These are phyloP conservation scores for Lydus trimaculatus DNA, from an alignment of 2,888 invertebrate species.

Conservation along the genomic window DNA sequence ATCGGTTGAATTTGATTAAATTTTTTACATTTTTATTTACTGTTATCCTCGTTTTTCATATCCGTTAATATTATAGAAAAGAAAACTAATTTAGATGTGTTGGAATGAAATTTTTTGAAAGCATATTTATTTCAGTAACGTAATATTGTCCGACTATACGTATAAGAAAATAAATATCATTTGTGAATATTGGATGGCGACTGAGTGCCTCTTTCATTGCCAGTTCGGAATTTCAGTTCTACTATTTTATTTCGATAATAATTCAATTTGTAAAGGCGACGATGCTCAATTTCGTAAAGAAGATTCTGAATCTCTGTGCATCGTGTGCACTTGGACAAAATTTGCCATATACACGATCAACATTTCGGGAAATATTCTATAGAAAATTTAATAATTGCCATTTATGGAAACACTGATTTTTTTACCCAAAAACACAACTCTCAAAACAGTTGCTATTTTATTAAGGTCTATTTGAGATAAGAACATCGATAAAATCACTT, in stretches of 20 bases:
- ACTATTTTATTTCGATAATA: conserved; percentile 47
- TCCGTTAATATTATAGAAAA: conserved; percentile 19
- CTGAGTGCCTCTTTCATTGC: conserved; percentile 46
- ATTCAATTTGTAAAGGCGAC: conserved; percentile 47
- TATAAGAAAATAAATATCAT: conserved; percentile 47
- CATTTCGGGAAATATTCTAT: conserved; percentile 36
- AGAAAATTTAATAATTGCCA: conserved; percentile 36
- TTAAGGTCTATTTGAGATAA: not conserved
- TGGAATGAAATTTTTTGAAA: conserved; percentile 35
- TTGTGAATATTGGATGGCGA: conserved; percentile 46
- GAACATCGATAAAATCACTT: not conserved
- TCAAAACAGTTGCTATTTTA: not conserved
- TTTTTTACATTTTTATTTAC: not conserved
- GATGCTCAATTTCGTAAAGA: conserved; percentile 41
- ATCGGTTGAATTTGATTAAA: not conserved
- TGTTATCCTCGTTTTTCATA: not conserved
- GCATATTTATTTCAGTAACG: conserved; percentile 38
- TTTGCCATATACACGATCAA: conserved; percentile 41
- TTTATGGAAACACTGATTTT: conserved; percentile 26
- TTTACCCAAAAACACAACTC: not conserved
- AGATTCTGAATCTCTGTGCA: conserved; percentile 25
- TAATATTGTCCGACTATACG: conserved; percentile 40
- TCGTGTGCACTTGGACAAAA: conserved; percentile 32
- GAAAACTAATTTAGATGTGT: conserved; percentile 19
- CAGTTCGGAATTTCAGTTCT: conserved; percentile 42